phyloP scores from a whole-genome alignment of 2,113 vertebrate species.

The Pseudonaja textilis region DNA sequence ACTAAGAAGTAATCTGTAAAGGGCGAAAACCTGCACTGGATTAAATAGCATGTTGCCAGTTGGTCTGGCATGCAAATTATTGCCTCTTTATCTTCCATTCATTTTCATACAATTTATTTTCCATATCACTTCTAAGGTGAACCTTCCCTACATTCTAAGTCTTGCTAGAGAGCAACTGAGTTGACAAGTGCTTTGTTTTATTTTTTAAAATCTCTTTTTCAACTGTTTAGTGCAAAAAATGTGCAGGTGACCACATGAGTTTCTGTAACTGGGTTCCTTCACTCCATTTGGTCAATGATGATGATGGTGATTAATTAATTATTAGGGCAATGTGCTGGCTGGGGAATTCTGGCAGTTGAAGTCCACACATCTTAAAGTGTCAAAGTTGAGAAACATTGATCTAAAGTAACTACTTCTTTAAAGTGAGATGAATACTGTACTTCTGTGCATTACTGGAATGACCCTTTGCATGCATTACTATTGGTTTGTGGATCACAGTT shows the following conservation, averaged over 20 bases:
- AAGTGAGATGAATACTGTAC: neutral
- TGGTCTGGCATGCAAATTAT: neutral
- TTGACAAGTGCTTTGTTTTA: neutral
- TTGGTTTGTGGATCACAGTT: neutral
- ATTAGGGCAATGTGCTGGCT: neutral
- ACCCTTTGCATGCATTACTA: neutral
- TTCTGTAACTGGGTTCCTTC: neutral
- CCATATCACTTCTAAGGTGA: neutral
- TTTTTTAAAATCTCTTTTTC: neutral
- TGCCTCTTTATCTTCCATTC: neutral
- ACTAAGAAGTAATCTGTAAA: neutral
- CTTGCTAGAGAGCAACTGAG: neutral
- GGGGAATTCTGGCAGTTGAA: neutral
- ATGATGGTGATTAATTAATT: neutral
- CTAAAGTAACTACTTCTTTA: neutral
- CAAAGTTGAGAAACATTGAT: neutral
- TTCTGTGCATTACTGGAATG: neutral
- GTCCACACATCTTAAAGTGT: neutral
- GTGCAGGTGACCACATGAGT: neutral
- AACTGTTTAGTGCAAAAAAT: neutral
- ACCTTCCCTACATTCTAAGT: neutral
- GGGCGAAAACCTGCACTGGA: neutral
- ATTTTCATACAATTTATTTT: neutral
- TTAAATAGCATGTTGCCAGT: neutral
- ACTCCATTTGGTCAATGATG: neutral